A percentile compares a stretch with the other conserved stretches of the same genome.
Conservation (phyloP, 2,797 vertebrate species). For the Rhinogobio ventralis region DNA sequence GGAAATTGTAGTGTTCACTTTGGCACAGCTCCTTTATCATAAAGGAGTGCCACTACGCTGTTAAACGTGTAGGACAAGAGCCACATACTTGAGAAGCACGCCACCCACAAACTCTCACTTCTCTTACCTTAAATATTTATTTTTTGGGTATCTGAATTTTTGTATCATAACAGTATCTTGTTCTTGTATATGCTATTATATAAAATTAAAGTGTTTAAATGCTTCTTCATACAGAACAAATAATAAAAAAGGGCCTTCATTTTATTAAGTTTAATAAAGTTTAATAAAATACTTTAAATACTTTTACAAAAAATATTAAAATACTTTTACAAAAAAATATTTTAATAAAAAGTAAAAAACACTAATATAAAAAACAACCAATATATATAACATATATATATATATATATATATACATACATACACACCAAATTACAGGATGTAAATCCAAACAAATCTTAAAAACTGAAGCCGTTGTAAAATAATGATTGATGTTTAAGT, state of each 20-base stretch:
- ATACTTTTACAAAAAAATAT: no score
- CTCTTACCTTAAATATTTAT: conserved; percentile 4
- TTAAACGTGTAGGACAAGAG: conserved; percentile 22
- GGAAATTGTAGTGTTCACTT: background rate
- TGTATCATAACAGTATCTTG: background rate
- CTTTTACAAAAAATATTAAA: background rate
- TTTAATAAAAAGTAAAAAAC: no score
- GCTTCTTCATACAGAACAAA: background rate
- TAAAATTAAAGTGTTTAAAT: background rate
- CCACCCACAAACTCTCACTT: conserved; percentile 18
- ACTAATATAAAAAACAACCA: no score
- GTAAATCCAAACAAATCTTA: no score
- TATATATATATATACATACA: background rate
- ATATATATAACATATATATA: background rate
- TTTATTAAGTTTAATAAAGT: no score
- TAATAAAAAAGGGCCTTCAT: background rate
- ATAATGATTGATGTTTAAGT: background rate
- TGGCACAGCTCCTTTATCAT: conserved; percentile 7
- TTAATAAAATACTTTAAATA: no score
- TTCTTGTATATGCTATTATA: background rate
- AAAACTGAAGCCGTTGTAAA: background rate
- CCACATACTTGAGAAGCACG: background rate
- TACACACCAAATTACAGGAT: background rate
- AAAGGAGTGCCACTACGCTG: conserved; percentile 6
- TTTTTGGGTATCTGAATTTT: background rate